Conservation (phyloP, 2,888 invertebrate species). For the Cataglyphis rosenhaueri region DNA sequence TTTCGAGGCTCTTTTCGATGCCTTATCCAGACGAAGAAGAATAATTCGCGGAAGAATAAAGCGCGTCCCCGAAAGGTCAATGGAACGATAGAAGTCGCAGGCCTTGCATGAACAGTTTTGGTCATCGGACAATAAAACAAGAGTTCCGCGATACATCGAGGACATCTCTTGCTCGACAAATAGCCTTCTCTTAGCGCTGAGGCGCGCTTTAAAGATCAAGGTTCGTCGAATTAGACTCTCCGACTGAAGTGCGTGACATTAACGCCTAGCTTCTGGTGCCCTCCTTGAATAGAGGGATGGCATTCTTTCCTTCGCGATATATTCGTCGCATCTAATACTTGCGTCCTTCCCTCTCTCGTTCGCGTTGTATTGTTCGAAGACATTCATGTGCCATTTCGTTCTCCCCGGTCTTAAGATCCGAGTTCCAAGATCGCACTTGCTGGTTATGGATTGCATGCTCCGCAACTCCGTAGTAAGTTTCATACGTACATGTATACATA, state of each 20-base stretch:
- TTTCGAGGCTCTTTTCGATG: neutral
- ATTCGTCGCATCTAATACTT: slow-evolving; percentile 18
- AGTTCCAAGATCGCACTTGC: slow-evolving; percentile 72
- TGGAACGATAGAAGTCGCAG: slow-evolving; percentile 1
- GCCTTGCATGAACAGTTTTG: slow-evolving; percentile 21
- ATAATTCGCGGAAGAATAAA: neutral
- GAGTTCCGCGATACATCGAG: neutral
- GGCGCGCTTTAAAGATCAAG: slow-evolving; percentile 72
- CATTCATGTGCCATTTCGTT: slow-evolving; percentile 79
- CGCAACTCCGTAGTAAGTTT: slow-evolving; percentile 48
- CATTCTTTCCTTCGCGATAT: slow-evolving; percentile 51
- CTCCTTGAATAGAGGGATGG: slow-evolving; percentile 56
- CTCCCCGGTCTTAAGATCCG: slow-evolving; percentile 77
- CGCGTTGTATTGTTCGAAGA: slow-evolving; percentile 64
- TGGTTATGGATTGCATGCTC: slow-evolving; percentile 75
- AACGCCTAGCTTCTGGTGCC: slow-evolving; percentile 70
- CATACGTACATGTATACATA: neutral
- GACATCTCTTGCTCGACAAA: slow-evolving; percentile 3
- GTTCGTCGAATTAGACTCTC: slow-evolving; percentile 73
- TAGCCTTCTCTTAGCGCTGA: slow-evolving; percentile 33
- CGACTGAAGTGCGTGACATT: slow-evolving; percentile 75
- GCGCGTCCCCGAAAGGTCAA: neutral
- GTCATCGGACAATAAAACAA: slow-evolving; percentile 7
- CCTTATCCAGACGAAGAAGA: neutral
- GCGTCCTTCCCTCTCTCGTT: slow-evolving; percentile 62